A percentile compares a stretch with the other conserved stretches of the same genome.
phyloP scores from a whole-genome alignment of 2,797 vertebrate species.

The Podarcis siculus region DNA sequence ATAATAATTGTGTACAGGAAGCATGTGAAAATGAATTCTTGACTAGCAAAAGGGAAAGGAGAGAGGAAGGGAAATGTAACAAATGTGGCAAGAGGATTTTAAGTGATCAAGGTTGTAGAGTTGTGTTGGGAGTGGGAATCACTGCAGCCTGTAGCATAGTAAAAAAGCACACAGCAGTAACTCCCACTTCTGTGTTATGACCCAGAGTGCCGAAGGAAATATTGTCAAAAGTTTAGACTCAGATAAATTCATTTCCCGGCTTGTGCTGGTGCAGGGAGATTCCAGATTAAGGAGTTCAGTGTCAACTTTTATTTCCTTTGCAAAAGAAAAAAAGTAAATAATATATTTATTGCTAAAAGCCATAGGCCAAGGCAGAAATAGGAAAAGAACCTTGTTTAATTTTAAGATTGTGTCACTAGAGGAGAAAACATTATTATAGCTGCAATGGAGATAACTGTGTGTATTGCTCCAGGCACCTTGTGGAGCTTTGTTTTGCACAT shows the following conservation, averaged over 20 bases:
- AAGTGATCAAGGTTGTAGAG: background rate
- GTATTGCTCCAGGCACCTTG: background rate
- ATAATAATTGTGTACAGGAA: background rate
- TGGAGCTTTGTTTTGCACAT: background rate
- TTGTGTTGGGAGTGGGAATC: background rate
- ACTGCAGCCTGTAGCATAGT: background rate
- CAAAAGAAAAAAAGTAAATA: background rate
- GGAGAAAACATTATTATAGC: slow-evolving; percentile 5
- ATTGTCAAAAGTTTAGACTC: background rate
- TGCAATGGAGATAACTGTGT: background rate
- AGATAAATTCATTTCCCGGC: background rate
- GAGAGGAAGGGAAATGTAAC: background rate
- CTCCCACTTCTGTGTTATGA: background rate
- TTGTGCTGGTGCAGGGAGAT: background rate
- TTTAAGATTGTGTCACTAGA: background rate
- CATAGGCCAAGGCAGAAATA: background rate
- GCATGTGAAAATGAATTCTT: background rate
- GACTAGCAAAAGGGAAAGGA: background rate
- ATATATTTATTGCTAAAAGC: background rate
- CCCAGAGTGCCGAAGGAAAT: background rate
- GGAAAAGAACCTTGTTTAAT: background rate
- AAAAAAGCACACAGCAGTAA: background rate
- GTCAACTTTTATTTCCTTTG: background rate
- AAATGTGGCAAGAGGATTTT: background rate
- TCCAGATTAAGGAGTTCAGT: background rate